Evolutionary conservation across 2,888 invertebrate genomes (phyloP).

Genomic region (Leptarthrus brevirostris): DNA sequence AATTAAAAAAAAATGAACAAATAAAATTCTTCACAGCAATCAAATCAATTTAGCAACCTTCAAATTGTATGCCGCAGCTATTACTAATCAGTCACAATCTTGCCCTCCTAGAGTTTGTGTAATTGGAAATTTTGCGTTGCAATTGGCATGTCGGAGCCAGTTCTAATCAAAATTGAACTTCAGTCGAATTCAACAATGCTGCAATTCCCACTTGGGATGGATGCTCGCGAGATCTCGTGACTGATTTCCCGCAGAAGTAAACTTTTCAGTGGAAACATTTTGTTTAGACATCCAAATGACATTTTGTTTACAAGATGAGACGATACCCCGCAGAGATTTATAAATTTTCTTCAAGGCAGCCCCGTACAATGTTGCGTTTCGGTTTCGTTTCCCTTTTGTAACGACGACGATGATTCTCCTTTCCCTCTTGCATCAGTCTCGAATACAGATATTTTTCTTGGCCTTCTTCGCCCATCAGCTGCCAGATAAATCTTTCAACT

Average conservation of each 20-base stretch:
- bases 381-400: background rate
- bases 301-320: conserved; percentile 15
- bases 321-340: conserved; percentile 22
- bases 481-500: conserved; percentile 26
- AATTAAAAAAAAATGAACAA: too few species aligned
- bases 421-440: background rate
- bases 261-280: conserved; percentile 29
- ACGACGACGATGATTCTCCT: background rate
- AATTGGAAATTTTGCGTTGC: background rate
- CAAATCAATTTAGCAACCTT: conserved; percentile 1
- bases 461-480: conserved; percentile 11
- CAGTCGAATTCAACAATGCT: background rate
- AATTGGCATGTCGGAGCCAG: background rate
- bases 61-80: background rate
- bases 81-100: background rate
- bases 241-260: conserved; percentile 25
- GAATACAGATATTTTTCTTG: background rate
- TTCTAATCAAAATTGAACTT: background rate
- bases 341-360: conserved; percentile 10
- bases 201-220: conserved; percentile 13
- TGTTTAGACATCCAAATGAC: conserved; percentile 32
- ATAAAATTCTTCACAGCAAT: too few species aligned
- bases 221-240: conserved; percentile 23
- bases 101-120: background rate
- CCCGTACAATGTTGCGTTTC: background rate